Conservation (phyloP, 2,888 invertebrate species). For the Chouioia cunea region DNA sequence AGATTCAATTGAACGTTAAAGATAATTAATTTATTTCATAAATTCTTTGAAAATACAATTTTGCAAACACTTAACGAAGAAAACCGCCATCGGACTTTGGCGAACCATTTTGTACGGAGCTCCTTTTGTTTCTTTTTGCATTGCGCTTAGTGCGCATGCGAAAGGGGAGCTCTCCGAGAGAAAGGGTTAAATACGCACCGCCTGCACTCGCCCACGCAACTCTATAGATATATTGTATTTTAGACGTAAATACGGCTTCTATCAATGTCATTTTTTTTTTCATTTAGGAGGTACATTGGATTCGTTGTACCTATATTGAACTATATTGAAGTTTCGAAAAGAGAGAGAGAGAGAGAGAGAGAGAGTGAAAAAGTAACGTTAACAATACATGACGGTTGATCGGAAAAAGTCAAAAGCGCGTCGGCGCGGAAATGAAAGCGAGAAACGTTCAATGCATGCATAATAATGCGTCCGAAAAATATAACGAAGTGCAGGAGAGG, state of each 20-base stretch:
- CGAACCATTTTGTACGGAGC: conserved; percentile 37
- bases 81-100: conserved; percentile 33
- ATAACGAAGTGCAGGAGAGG: not conserved
- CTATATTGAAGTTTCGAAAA: conserved; percentile 1
- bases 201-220: not conserved
- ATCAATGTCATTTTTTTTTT: too few species aligned
- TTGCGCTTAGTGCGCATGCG: conserved; percentile 33
- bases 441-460: too few species aligned
- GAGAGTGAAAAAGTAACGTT: conserved; percentile 46
- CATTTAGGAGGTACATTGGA: too few species aligned
- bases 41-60: too few species aligned
- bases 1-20: too few species aligned
- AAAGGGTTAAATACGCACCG: conserved; percentile 35
- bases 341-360: conserved; percentile 3
- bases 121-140: conserved; percentile 13
- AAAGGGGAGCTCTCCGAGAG: not conserved
- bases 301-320: too few species aligned
- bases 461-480: too few species aligned
- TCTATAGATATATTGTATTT: too few species aligned
- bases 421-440: too few species aligned
- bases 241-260: too few species aligned
- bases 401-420: not conserved
- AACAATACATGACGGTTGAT: conserved; percentile 52
- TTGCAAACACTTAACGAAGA: not conserved
- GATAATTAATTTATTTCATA: too few species aligned